Evolutionary conservation across 1,140 invertebrate genomes (phyloP).

Genomic region (Fopius arisanus): DNA sequence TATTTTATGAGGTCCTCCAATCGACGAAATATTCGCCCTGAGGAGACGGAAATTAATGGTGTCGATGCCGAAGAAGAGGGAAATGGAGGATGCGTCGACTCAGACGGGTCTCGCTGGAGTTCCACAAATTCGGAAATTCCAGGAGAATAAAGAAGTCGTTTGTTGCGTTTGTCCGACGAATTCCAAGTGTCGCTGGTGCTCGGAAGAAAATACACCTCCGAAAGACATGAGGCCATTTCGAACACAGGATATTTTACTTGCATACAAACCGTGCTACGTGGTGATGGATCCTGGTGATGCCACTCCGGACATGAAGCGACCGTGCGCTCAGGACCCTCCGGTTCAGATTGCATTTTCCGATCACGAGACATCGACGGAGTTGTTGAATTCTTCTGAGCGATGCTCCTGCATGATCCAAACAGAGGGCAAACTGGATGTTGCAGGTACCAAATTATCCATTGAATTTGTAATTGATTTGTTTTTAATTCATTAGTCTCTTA

Average conservation of each 20-base stretch:
- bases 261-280: slow-evolving; percentile 41
- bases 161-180: slow-evolving; percentile 34
- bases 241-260: slow-evolving; percentile 42
- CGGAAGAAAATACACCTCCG: background rate
- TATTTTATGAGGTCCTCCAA: background rate
- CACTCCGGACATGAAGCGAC: background rate
- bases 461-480: too few relatives aligned
- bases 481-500: too few relatives aligned
- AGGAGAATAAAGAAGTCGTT: slow-evolving; percentile 21
- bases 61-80: slow-evolving; percentile 31
- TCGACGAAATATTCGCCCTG: slow-evolving; percentile 30
- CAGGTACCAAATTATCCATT: too few relatives aligned
- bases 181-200: slow-evolving; percentile 32
- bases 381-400: background rate
- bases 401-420: background rate
- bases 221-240: slow-evolving; percentile 25
- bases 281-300: background rate
- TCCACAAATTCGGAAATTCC: slow-evolving; percentile 30
- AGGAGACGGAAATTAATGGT: slow-evolving; percentile 33
- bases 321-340: background rate
- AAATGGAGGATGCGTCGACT: slow-evolving; percentile 30
- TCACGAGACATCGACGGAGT: background rate
- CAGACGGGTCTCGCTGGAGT: slow-evolving; percentile 41
- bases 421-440: background rate
- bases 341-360: background rate